Conservation (phyloP, 2,113 vertebrate species). For the Panthera leo region DNA sequence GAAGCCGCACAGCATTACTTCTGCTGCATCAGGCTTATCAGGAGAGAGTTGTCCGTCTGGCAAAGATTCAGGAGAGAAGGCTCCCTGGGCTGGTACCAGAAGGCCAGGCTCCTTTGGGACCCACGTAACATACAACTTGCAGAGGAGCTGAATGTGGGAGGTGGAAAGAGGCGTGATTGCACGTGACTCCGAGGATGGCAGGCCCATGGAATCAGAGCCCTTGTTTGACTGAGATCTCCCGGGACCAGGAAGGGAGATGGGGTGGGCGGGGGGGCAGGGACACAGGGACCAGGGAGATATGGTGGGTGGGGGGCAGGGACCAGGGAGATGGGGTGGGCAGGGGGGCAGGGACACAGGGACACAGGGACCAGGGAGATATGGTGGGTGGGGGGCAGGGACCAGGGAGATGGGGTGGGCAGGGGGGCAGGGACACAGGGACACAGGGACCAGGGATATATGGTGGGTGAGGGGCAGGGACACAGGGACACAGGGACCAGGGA, state of each 20-base stretch:
- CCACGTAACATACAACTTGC: not conserved
- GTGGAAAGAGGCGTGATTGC: not conserved
- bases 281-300: too few relatives aligned
- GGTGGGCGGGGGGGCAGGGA: too few relatives aligned
- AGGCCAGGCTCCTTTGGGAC: not conserved
- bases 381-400: too few relatives aligned
- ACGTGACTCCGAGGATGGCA: not conserved
- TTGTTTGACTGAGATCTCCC: not conserved
- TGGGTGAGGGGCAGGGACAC: too few relatives aligned
- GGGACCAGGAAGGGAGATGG: not conserved
- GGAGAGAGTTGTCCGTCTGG: fast-evolving
- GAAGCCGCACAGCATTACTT: not conserved
- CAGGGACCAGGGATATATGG: too few relatives aligned
- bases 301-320: too few relatives aligned
- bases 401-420: too few relatives aligned
- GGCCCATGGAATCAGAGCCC: not conserved
- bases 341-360: too few relatives aligned
- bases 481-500: too few relatives aligned
- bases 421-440: too few relatives aligned
- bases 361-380: too few relatives aligned
- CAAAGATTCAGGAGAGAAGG: fast-evolving
- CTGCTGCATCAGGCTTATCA: fast-evolving
- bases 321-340: too few relatives aligned
- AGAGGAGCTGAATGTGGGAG: fast-evolving
- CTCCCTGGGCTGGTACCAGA: fast-evolving